Evolutionary conservation across 1,140 invertebrate genomes (phyloP), one percentile per base, ranked within the genome.

Genomic region (Lepidotrigona ventralis): DNA sequence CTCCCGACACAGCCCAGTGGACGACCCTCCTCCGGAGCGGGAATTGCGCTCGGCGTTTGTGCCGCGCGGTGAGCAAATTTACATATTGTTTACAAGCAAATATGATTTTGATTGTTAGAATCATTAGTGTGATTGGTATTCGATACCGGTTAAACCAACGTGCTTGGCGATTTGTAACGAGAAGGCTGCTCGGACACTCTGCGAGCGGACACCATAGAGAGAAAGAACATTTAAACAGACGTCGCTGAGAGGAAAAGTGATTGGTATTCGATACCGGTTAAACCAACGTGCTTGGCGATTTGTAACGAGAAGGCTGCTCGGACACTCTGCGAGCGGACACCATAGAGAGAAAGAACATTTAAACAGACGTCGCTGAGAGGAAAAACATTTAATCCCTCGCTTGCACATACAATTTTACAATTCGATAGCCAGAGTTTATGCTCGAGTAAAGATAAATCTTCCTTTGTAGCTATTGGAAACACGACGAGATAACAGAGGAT

Each of bases 71-170:
- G 23, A 19, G 19, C 60, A 58, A 76, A 82, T 82, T 82, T 82
- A 64, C 80, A 82, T 82, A 78, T 77, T 70, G 74, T 82, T 77
- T 82, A 77, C 81, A 78, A 77, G 64, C 64, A 82, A 78, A 77
- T 82, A 78, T 82, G 80, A 82, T 75, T 82, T 76, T 76, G 73
- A 68, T 76, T 82, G 80, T 82, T 82, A 68, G 80, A 68, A 76
- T 82, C 80, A 82, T 82, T 82, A 82, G 73, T n/a, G 74, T 51
- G 53, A 75, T 72, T 63, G 56, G 66, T 56, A 69, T 71, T 79
- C 56, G 23, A 60, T 33, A 26, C 60, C 23, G 63, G 63, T 53
- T 58, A 72, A 80, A 51, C 78, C 53, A 4, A 23, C 46, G 26
- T 81, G 80, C 46, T 33, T 58, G 64, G 12, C 33, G 26, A 81